Evolutionary conservation across 2,888 invertebrate genomes (phyloP).

Genomic region (Harmothoe impar): DNA sequence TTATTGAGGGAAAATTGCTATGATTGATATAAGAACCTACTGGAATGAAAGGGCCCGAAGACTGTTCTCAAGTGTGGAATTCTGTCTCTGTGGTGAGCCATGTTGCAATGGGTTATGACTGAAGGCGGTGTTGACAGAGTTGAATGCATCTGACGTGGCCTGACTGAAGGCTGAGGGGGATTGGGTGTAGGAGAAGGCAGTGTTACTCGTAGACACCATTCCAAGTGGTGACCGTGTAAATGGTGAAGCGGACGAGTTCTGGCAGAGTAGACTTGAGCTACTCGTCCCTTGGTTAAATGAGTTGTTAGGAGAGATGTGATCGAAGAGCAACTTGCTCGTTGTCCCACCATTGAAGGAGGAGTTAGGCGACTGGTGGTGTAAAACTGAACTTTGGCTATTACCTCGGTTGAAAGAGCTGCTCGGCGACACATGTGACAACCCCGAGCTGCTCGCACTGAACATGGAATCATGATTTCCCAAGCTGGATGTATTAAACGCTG

Average conservation of each 20-base stretch:
- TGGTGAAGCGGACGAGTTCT: background rate
- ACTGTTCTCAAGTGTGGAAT: slow-evolving; percentile 59
- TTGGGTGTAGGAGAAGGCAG: background rate
- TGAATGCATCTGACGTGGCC: slow-evolving; percentile 52
- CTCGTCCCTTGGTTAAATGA: slow-evolving; percentile 40
- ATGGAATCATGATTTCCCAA: background rate
- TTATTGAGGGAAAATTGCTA: no score
- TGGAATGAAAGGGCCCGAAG: slow-evolving; percentile 67
- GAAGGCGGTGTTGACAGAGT: slow-evolving; percentile 26
- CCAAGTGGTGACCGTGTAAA: background rate
- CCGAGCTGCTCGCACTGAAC: background rate
- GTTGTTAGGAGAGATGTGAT: background rate
- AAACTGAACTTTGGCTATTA: background rate
- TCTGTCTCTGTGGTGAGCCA: slow-evolving; percentile 48
- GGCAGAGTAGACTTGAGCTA: background rate
- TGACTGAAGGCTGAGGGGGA: slow-evolving; percentile 48
- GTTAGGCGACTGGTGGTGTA: background rate
- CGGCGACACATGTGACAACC: background rate
- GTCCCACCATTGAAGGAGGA: slow-evolving; percentile 43
- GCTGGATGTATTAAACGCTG: background rate
- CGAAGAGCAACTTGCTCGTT: background rate
- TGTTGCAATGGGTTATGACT: background rate
- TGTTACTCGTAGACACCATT: background rate
- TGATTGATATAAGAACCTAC: slow-evolving; percentile 58
- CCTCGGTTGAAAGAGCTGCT: slow-evolving; percentile 14